A percentile compares a stretch with the other conserved stretches of the same genome.
Evolutionary conservation across 2,113 vertebrate species (phyloP).

Genomic region (Trochalopteron elliotii): DNA sequence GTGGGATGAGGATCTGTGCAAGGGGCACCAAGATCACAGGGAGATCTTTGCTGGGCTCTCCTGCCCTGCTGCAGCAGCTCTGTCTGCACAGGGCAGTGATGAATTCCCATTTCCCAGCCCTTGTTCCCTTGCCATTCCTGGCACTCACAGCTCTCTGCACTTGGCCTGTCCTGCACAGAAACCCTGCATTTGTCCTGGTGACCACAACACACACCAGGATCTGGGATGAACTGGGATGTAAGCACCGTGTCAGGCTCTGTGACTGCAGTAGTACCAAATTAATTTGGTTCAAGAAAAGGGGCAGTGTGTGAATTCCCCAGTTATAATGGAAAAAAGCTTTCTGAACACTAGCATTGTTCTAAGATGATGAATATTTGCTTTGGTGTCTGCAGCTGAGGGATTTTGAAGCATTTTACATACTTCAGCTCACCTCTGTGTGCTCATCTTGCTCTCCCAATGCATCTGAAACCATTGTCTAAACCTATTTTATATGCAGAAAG

Average conservation of each 20-base stretch:
- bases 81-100: background rate
- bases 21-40: background rate
- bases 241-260: background rate
- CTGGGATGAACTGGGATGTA: background rate
- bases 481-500: background rate
- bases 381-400: background rate
- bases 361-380: background rate
- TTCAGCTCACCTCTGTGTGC: background rate
- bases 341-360: background rate
- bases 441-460: background rate
- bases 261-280: background rate
- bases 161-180: background rate
- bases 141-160: background rate
- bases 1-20: background rate
- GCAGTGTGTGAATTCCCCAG: background rate
- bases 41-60: background rate
- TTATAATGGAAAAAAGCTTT: background rate
- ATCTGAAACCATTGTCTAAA: background rate
- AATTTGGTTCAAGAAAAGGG: background rate
- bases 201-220: background rate
- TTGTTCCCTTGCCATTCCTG: background rate
- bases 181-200: background rate
- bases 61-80: background rate
- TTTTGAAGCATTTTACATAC: background rate
- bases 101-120: background rate